Base-by-base conservation (phyloP, 2,113 vertebrate genomes). In the Megaceryle maxima region DNA sequence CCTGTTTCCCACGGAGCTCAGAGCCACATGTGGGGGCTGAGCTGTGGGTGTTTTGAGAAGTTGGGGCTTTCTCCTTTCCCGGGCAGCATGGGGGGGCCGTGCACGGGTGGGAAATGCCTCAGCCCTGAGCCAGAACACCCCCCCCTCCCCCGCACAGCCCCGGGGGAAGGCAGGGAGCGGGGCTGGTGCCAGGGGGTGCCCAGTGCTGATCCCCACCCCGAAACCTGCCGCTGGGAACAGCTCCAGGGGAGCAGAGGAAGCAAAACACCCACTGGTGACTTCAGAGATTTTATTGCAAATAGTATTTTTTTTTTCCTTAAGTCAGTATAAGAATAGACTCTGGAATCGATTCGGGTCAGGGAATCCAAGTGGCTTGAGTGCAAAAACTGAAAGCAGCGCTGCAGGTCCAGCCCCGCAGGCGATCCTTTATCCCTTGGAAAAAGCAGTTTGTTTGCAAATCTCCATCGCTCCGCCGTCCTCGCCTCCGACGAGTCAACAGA, bases 221-320 rank as follows among this genome's bases (percentile, higher is more conserved):
- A 92, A 86, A 57, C 37, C 48, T 7, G 33, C 46, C 57, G 7
- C 0, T 0, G 76, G 81, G 85, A 55, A 26, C 15, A 4, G 33
- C 50, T 44, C 14, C 13, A 3, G 76, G 37, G 2, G 16, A 12
- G 26, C 57, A 1, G 28, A 72, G 25, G 26, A 28, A 13, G 57
- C 87, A 63, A 24, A 28, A 69, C 28, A 39, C 5, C 6, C 1
- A 26, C 25, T 6, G 50, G 0, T 14, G 10, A 41, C 9, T 64
- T 86, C 26, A 70, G 19, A 31, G 15, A 26, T 50, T 98, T 62
- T 98, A 98, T 98, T 98, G 94, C 92, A 96, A 96, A 89, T 70
- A 35, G 37, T 9, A 46, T n/a, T 26, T 7, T 48, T 11, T 12
- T 44, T 39, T 11, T 13, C 25, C 19, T 76, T 18, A 6, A 87